A percentile compares a stretch with the other conserved stretches of the same genome.
These are phyloP conservation scores for Sphaerophoria rueppellii DNA, from an alignment of 2,888 invertebrate genomes.

Conservation along the genomic window DNA sequence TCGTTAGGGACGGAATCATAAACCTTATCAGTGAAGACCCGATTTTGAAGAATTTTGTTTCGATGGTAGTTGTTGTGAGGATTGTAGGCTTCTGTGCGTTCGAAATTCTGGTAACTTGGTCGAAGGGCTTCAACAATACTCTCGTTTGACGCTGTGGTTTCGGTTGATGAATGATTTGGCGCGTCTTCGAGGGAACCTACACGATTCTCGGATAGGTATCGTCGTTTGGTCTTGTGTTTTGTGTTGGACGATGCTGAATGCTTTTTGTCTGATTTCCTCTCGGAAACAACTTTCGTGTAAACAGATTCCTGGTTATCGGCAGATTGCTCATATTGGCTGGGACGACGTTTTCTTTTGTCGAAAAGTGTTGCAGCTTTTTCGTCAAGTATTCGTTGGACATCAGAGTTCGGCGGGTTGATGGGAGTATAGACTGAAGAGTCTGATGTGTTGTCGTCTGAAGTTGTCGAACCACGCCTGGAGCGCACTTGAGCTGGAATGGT, in stretches of 20 bases:
- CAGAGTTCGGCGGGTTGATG: constrained; percentile 80
- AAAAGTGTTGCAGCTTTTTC: constrained; percentile 80
- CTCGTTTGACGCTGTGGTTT: constrained; percentile 76
- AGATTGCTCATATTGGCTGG: constrained; percentile 79
- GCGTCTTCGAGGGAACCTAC: constrained; percentile 81
- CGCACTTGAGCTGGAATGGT: constrained; percentile 75
- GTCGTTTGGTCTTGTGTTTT: constrained; percentile 79
- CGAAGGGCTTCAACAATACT: constrained; percentile 76
- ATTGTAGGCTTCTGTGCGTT: constrained; percentile 81
- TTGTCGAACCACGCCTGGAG: constrained; percentile 78
- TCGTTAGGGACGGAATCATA: constrained; percentile 74
- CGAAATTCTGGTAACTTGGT: constrained; percentile 78
- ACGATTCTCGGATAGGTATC: constrained; percentile 81
- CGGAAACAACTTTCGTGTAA: constrained; percentile 79
- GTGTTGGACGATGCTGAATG: constrained; percentile 72
- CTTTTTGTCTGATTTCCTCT: constrained; percentile 78
- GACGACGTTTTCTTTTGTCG: constrained; percentile 78
- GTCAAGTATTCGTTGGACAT: constrained; percentile 80
- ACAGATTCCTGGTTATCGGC: constrained; percentile 79
- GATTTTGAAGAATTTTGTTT: constrained; percentile 79
- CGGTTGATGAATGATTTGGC: constrained; percentile 79
- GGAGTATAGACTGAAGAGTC: constrained; percentile 82
- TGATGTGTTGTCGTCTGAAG: constrained; percentile 81
- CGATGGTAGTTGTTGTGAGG: constrained; percentile 80
- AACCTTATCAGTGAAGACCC: constrained; percentile 76